Conservation (phyloP, 2,888 invertebrate genomes). For the Cerceris rybyensis region DNA sequence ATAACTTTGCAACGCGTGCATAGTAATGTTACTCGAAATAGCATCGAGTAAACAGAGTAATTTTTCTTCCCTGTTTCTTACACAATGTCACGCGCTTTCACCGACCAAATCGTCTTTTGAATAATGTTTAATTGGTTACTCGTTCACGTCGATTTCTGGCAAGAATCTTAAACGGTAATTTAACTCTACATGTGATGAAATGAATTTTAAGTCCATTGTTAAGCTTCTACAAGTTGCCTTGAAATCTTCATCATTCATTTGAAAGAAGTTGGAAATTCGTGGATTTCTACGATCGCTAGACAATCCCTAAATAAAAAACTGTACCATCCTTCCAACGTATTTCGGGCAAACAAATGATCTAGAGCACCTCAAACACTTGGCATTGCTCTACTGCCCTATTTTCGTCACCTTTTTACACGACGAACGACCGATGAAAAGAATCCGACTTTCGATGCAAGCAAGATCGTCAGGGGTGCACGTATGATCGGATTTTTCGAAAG, state of each 20-base stretch:
- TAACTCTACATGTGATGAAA: no score
- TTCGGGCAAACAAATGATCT: slow-evolving; percentile 65
- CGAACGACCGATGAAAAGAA: slow-evolving; percentile 23
- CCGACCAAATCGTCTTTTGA: no score
- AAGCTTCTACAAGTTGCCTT: background rate
- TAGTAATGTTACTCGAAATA: no score
- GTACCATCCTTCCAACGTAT: slow-evolving; percentile 48
- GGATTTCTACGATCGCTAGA: background rate
- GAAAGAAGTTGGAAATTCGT: background rate
- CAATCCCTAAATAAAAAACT: slow-evolving; percentile 47
- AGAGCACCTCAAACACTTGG: slow-evolving; percentile 63
- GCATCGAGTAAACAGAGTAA: no score
- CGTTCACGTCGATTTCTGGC: no score
- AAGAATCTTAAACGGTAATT: no score
- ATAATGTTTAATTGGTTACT: no score
- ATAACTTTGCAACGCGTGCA: no score
- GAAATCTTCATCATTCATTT: background rate
- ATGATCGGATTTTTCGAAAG: slow-evolving; percentile 44
- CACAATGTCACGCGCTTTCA: no score
- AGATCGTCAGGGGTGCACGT: slow-evolving; percentile 26
- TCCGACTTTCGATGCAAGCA: slow-evolving; percentile 9
- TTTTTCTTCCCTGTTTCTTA: no score
- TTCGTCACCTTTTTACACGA: slow-evolving; percentile 62
- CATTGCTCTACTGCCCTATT: slow-evolving; percentile 71
- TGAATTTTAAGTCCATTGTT: no score